Percentiles rank a stretch among this genome's conserved stretches.
Conservation (phyloP, 1,140 invertebrate species). For the Oryzaephilus surinamensis region DNA sequence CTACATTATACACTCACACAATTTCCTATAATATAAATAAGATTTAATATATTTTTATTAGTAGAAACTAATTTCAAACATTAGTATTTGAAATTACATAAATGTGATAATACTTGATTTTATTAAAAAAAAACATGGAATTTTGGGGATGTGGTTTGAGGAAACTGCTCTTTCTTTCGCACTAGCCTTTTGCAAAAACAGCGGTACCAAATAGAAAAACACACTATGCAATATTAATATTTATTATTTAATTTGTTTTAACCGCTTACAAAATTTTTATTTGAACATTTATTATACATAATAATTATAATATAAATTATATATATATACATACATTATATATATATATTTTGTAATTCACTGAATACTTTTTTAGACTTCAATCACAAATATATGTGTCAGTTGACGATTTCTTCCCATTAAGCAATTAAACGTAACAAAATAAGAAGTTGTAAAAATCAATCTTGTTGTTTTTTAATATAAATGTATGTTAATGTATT, state of each 20-base stretch:
- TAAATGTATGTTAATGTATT: conserved; percentile 29
- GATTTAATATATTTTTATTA: neutral
- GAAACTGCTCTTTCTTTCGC: conserved; percentile 20
- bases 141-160: conserved; percentile 1
- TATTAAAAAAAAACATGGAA: neutral
- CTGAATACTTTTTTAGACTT: conserved; percentile 24
- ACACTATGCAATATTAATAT: conserved; percentile 14
- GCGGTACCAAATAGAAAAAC: conserved; percentile 18
- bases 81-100: conserved; percentile 14
- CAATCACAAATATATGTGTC: conserved; percentile 27
- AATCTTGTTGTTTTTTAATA: conserved; percentile 30
- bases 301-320: conserved; percentile 21
- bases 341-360: conserved; percentile 26
- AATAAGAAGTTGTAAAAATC: conserved; percentile 21
- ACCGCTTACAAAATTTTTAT: conserved; percentile 23
- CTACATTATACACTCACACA: too few species aligned
- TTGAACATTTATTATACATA: conserved; percentile 20
- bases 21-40: too few species aligned
- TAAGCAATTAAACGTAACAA: conserved; percentile 24
- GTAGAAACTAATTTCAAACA: conserved; percentile 8
- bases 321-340: conserved; percentile 8
- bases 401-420: conserved; percentile 24
- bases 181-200: conserved; percentile 23
- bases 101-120: conserved; percentile 14
- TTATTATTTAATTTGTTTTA: too few species aligned